Conservation (phyloP, 2,797 vertebrate genomes). For the Bufotes viridis region DNA sequence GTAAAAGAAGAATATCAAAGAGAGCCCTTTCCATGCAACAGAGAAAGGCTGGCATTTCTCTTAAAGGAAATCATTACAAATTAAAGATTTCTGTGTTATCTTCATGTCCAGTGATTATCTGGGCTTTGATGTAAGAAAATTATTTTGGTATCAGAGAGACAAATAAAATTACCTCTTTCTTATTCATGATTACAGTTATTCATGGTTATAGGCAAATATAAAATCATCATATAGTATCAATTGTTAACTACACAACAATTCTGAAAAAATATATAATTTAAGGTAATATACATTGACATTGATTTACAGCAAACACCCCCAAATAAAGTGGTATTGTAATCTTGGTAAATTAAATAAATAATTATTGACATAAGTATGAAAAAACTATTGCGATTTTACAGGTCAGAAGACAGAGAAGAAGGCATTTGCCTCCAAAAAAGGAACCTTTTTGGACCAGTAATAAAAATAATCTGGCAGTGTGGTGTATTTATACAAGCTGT, state of each 20-base stretch:
- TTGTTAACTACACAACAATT: neutral
- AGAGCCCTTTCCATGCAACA: neutral
- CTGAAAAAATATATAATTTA: neutral
- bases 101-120: slow-evolving; percentile 11
- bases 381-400: too few relatives aligned
- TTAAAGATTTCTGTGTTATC: neutral
- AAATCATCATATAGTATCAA: neutral
- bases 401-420: too few relatives aligned
- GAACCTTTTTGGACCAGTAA: too few relatives aligned
- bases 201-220: neutral
- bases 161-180: neutral
- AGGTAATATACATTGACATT: too few relatives aligned
- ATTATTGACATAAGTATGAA: too few relatives aligned
- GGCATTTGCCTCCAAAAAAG: too few relatives aligned
- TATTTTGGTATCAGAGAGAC: neutral
- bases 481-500: too few relatives aligned
- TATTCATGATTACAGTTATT: too few relatives aligned
- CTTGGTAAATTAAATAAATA: too few relatives aligned
- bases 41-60: neutral
- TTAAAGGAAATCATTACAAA: slow-evolving; percentile 25
- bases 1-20: slow-evolving; percentile 5
- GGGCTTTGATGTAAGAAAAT: slow-evolving; percentile 24
- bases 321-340: too few relatives aligned
- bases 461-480: too few relatives aligned
- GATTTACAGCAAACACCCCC: too few relatives aligned